These are phyloP conservation scores for Petrocephalus microphthalmus DNA, from an alignment of 2,113 vertebrate species.

Conservation along the genomic window DNA sequence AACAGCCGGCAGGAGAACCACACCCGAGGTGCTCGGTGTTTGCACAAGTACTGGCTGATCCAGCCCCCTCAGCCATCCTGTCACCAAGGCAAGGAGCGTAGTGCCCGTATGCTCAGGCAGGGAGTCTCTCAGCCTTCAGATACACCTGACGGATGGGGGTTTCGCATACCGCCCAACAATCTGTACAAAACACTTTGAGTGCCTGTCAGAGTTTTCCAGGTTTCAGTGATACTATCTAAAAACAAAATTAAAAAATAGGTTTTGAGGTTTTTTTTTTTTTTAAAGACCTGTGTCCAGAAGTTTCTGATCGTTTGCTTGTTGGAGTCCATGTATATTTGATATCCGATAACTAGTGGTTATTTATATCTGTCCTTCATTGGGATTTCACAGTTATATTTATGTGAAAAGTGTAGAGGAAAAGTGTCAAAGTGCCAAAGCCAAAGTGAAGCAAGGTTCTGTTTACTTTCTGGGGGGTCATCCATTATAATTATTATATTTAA, in stretches of 20 bases:
- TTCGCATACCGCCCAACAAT: not conserved
- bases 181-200: not conserved
- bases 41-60: not conserved
- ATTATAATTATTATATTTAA: too few relatives aligned
- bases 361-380: not conserved
- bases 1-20: not conserved
- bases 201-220: not conserved
- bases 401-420: not conserved
- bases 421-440: too few relatives aligned
- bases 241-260: not conserved
- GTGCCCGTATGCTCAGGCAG: not conserved
- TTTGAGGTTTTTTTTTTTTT: not conserved
- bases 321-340: not conserved
- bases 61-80: not conserved
- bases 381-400: not conserved
- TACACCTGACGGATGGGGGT: not conserved
- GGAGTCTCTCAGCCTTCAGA: not conserved
- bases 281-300: not conserved
- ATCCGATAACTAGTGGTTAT: not conserved
- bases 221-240: not conserved
- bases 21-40: not conserved
- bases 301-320: not conserved
- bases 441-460: too few relatives aligned
- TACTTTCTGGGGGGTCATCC: too few relatives aligned
- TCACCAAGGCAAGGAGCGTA: not conserved